Evolutionary conservation across 1,140 invertebrate genomes (phyloP), one percentile per base, ranked within the genome.

Genomic region (Leptinotarsa undecemlineata): DNA sequence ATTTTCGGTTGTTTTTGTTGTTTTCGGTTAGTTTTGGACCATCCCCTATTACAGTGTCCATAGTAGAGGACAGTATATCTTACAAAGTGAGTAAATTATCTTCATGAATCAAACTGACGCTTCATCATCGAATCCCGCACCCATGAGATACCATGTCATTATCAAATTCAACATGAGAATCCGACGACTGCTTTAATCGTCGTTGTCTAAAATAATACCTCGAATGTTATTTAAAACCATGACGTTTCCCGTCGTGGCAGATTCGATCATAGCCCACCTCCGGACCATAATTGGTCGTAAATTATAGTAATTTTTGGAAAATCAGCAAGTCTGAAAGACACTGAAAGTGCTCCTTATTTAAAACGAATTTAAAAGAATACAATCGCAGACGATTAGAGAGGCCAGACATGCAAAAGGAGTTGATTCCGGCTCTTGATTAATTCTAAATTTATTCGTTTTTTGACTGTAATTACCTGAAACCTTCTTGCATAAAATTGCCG

Each of bases 401-500:
- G 51, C 51, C 73, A 80, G 78, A 80, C 80, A 81, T 78, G 80
- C 80, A 73, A 76, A 75, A 77, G 67, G 33, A 48, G 76, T n/a
- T 63, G 79, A 80, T 78, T 57, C 71, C 70, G 70, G 74, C 33
- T 75, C 64, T 76, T 74, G 80, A 81, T 81, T 81, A 81, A 77
- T 80, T 74, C 76, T 62, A 75, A 75, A 80, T 81, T 81, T 81
- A 80, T 81, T 81, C 75, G 80, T 74, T 76, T 80, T 33, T 79
- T 77, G 76, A 79, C 74, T 80, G 71, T 77, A 81, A 81, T 81
- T 81, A 80, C 79, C 79, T 71, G 73, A 80, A 74, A 81, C 79
- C 74, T 79, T 77, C 74, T 81, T 81, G 80, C 80, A 81, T 80
- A 81, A 81, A 81, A 81, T 81, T 81, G 75, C 48, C 75, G 74